Evolutionary conservation across 2,797 vertebrate genomes (phyloP).

Genomic region (Paedocypris micromegethes): DNA sequence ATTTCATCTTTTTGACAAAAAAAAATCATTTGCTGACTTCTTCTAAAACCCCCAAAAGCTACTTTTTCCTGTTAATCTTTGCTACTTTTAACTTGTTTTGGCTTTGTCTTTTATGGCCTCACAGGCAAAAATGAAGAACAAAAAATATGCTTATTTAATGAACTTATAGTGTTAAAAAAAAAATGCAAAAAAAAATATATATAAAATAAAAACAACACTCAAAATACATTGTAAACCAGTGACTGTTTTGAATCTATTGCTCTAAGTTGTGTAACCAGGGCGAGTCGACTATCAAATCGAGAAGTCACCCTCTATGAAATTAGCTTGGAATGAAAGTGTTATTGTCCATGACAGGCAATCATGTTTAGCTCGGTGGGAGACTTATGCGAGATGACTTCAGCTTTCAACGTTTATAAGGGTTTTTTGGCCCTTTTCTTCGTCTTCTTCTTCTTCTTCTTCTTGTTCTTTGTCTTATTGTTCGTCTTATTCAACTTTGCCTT

Average conservation of each 20-base stretch:
- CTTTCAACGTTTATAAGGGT: constrained; percentile 12
- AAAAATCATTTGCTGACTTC: constrained; percentile 1
- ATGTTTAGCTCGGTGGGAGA: constrained; percentile 45
- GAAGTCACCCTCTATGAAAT: constrained; percentile 48
- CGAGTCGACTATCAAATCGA: constrained; percentile 40
- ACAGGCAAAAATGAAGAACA: background rate
- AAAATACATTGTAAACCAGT: constrained; percentile 26
- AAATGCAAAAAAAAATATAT: background rate
- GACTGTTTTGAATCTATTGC: constrained; percentile 27
- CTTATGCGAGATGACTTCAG: constrained; percentile 26
- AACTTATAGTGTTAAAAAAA: background rate
- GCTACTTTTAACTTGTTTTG: constrained; percentile 18
- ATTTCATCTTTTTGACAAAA: constrained; percentile 29
- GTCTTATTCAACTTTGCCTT: no score
- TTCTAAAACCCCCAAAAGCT: background rate
- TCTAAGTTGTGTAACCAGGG: constrained; percentile 31
- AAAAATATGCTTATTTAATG: constrained; percentile 19
- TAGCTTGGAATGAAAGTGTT: constrained; percentile 48
- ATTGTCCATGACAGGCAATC: constrained; percentile 49
- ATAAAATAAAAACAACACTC: background rate
- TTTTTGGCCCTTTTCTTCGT: background rate
- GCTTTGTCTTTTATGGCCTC: constrained; percentile 12
- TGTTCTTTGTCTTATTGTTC: constrained; percentile 9
- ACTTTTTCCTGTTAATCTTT: background rate
- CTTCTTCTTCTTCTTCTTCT: constrained; percentile 14